These are phyloP conservation scores for Heliopora coerulea DNA, from an alignment of 92 coral and sea anemone species.

Conservation along the genomic window DNA sequence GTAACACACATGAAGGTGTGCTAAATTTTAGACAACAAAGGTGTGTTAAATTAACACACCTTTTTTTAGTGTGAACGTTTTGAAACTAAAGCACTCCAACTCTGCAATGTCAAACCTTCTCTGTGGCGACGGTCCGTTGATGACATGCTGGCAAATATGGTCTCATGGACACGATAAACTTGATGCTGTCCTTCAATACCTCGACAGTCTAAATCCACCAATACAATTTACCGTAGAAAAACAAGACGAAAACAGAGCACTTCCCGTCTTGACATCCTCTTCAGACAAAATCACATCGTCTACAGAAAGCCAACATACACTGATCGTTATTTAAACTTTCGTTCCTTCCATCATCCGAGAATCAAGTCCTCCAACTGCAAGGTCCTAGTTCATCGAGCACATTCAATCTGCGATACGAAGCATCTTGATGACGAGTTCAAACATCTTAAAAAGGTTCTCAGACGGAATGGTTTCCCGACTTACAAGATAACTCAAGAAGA, in stretches of 20 bases:
- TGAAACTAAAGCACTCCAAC: slow-evolving; percentile 1
- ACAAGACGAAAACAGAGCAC: not conserved
- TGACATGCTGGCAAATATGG: not conserved
- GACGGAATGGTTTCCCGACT: too few relatives aligned
- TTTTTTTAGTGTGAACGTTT: too few relatives aligned
- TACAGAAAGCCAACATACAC: slow-evolving; percentile 20
- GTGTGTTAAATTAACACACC: too few relatives aligned
- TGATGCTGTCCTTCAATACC: not conserved
- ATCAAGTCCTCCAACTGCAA: slow-evolving; percentile 15
- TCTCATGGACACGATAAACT: slow-evolving; percentile 1
- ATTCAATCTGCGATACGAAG: not conserved
- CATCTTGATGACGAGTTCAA: too few relatives aligned
- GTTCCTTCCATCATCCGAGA: slow-evolving; percentile 29
- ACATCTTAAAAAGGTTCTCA: too few relatives aligned
- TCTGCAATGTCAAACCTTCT: not conserved
- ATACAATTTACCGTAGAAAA: slow-evolving; percentile 18
- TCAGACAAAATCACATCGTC: too few relatives aligned
- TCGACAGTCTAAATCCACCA: slow-evolving; percentile 5
- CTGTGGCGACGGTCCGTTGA: slow-evolving; percentile 14
- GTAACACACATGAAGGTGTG: too few relatives aligned
- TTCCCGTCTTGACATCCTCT: not conserved
- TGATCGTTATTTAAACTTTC: slow-evolving; percentile 20
- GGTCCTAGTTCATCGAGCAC: slow-evolving; percentile 4
- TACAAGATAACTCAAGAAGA: too few relatives aligned
- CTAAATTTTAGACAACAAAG: too few relatives aligned